phyloP scores from a whole-genome alignment of 2,113 vertebrate species.

The Myiozetetes cayanensis region DNA sequence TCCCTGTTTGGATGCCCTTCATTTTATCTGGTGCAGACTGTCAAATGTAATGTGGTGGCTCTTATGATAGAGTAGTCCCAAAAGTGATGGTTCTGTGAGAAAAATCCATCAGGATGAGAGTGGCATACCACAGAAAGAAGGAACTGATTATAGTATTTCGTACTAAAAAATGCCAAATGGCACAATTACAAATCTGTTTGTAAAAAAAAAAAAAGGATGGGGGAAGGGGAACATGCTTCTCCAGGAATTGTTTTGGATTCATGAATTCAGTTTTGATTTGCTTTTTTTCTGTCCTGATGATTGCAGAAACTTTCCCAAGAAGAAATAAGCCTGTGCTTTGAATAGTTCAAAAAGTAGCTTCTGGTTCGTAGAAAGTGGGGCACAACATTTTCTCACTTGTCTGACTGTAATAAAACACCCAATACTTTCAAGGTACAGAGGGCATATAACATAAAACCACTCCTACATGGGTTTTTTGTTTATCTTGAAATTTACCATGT shows the following conservation, averaged over 20 bases:
- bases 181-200: background rate
- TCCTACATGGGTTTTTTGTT: background rate
- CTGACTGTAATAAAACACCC: background rate
- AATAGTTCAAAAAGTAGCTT: background rate
- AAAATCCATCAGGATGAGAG: slow-evolving; percentile 34
- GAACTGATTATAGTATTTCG: slow-evolving; percentile 28
- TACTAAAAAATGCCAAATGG: slow-evolving; percentile 33
- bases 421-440: background rate
- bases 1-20: slow-evolving; percentile 51
- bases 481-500: background rate
- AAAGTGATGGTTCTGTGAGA: slow-evolving; percentile 42
- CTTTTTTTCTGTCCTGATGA: background rate
- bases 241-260: slow-evolving; percentile 16
- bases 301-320: background rate
- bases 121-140: background rate
- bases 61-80: slow-evolving; percentile 30
- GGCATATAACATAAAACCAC: background rate
- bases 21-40: slow-evolving; percentile 44
- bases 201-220: background rate
- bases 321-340: background rate
- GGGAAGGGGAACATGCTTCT: background rate
- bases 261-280: slow-evolving; percentile 7
- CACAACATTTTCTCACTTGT: background rate
- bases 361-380: background rate
- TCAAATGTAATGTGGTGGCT: slow-evolving; percentile 38